Evolutionary conservation across 2,797 vertebrate genomes (phyloP).

Genomic region (Periparus ater): DNA sequence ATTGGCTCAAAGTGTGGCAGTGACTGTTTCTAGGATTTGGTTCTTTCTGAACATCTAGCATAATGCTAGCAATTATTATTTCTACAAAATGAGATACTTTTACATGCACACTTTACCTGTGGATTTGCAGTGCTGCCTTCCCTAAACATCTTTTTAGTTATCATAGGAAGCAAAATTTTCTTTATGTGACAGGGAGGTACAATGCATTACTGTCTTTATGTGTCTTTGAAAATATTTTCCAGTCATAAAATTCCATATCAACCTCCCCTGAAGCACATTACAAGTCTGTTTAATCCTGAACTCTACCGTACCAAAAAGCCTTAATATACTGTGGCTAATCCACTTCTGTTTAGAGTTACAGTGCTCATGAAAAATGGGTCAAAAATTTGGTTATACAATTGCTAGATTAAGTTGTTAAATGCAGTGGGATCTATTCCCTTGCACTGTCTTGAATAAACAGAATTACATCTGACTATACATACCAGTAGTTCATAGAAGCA

Average conservation of each 20-base stretch:
- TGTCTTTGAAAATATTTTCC: constrained; percentile 17
- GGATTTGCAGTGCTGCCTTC: background rate
- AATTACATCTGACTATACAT: constrained; percentile 34
- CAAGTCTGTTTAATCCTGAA: background rate
- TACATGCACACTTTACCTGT: background rate
- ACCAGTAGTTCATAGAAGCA: constrained; percentile 57
- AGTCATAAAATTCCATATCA: background rate
- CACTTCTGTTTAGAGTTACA: constrained; percentile 30
- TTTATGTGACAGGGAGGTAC: background rate
- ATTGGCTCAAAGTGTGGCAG: constrained; percentile 21
- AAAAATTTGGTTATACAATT: constrained; percentile 33
- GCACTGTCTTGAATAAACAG: constrained; percentile 38
- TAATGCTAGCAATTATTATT: constrained; percentile 41
- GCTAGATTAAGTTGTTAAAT: constrained; percentile 53
- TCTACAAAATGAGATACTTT: constrained; percentile 10
- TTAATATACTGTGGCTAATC: background rate
- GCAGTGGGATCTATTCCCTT: constrained; percentile 27
- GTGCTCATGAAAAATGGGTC: constrained; percentile 14
- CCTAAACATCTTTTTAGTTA: background rate
- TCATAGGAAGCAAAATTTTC: background rate
- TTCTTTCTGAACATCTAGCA: constrained; percentile 35
- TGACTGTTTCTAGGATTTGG: constrained; percentile 14
- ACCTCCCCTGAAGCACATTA: background rate
- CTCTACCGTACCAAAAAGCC: background rate
- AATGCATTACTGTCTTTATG: background rate